A percentile compares a stretch with the other conserved stretches of the same genome.
Evolutionary conservation across 2,888 invertebrate species (phyloP).

Genomic region (Tholera decimalis): DNA sequence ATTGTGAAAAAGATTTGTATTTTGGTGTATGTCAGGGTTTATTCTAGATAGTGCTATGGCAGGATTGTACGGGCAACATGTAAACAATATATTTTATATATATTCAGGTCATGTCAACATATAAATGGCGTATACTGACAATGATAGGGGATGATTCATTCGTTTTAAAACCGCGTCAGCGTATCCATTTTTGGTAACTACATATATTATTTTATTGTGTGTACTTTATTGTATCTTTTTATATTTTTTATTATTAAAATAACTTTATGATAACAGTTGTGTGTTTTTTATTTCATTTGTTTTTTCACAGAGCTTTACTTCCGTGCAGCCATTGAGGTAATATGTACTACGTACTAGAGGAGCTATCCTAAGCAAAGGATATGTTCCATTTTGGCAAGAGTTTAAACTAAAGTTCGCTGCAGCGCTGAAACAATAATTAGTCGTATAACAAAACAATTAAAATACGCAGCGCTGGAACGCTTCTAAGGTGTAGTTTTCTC

Average conservation of each 20-base stretch:
- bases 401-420: too few relatives aligned
- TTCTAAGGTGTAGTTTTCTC: too few relatives aligned
- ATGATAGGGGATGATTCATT: neutral
- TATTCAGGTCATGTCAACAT: neutral
- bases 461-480: too few relatives aligned
- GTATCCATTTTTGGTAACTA: neutral
- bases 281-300: neutral
- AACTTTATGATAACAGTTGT: neutral
- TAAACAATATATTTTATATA: neutral
- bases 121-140: neutral
- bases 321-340: neutral
- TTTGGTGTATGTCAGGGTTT: neutral
- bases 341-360: too few relatives aligned
- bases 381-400: too few relatives aligned
- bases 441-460: too few relatives aligned
- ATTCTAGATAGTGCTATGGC: neutral
- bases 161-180: neutral
- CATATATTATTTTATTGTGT: neutral
- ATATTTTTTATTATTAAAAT: conserved; percentile 50
- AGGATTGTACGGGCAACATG: neutral
- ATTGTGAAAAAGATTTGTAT: neutral
- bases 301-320: neutral
- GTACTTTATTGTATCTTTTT: conserved; percentile 27
- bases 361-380: too few relatives aligned
- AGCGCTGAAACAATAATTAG: too few relatives aligned